A percentile compares a stretch with the other conserved stretches of the same genome.
phyloP scores from a whole-genome alignment of 2,113 vertebrate genomes.

The Passer domesticus region DNA sequence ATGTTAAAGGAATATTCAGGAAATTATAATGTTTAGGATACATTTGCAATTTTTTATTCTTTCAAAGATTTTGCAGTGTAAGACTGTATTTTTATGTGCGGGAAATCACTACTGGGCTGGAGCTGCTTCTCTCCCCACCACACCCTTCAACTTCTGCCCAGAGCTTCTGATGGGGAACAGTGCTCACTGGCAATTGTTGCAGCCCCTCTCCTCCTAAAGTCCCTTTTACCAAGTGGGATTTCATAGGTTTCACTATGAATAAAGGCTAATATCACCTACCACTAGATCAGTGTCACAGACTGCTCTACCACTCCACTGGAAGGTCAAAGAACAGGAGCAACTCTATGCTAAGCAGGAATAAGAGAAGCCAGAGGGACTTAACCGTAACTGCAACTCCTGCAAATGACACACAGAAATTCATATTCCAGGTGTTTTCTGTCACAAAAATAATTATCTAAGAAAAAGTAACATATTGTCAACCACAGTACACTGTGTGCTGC shows the following conservation, averaged over 20 bases:
- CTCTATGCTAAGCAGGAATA: not conserved
- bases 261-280: not conserved
- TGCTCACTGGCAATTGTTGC: not conserved
- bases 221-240: not conserved
- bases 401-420: not conserved
- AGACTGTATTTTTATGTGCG: not conserved
- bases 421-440: not conserved
- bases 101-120: not conserved
- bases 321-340: not conserved
- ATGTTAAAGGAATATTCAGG: not conserved
- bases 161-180: not conserved
- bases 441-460: not conserved
- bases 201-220: not conserved
- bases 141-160: not conserved
- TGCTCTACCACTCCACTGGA: not conserved
- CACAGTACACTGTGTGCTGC: too few relatives aligned
- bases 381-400: not conserved
- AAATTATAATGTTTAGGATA: not conserved
- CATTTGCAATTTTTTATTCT: not conserved
- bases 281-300: not conserved
- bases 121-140: not conserved
- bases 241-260: not conserved
- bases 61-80: not conserved
- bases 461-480: not conserved
- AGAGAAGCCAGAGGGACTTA: not conserved